A percentile compares a stretch with the other conserved stretches of the same genome.
Conservation (phyloP, 2,888 invertebrate species). For the Cephus sareptanus region DNA sequence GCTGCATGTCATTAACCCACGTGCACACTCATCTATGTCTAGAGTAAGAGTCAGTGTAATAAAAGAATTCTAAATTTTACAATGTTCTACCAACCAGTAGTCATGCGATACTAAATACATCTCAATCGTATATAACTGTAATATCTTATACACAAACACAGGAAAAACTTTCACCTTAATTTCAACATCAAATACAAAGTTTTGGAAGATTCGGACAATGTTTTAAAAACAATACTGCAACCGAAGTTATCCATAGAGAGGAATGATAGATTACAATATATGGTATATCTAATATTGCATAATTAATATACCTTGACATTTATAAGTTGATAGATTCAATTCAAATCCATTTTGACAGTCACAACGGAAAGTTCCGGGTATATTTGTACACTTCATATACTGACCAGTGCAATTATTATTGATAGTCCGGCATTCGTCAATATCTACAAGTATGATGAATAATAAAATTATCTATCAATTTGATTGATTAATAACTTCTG, state of each 20-base stretch:
- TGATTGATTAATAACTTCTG: neutral
- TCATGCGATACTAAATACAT: neutral
- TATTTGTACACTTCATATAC: slow-evolving; percentile 64
- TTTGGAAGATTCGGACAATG: neutral
- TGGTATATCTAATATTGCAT: neutral
- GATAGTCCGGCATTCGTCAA: slow-evolving; percentile 44
- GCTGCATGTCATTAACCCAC: slow-evolving; percentile 60
- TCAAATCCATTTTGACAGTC: slow-evolving; percentile 71
- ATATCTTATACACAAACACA: neutral
- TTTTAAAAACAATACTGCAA: neutral
- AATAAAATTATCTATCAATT: neutral
- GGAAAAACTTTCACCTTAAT: neutral
- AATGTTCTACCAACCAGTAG: neutral
- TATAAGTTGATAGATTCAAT: slow-evolving; percentile 68
- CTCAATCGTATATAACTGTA: neutral
- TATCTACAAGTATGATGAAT: slow-evolving; percentile 24
- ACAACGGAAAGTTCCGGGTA: slow-evolving; percentile 73
- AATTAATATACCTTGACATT: slow-evolving; percentile 66
- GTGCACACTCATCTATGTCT: slow-evolving; percentile 67
- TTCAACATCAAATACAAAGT: neutral
- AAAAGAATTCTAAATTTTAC: neutral
- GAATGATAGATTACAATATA: neutral
- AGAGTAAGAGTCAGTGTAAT: neutral
- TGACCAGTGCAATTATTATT: slow-evolving; percentile 29
- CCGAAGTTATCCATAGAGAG: slow-evolving; percentile 9